Evolutionary conservation across 2,888 invertebrate species (phyloP).

Genomic region (Clunio marinus): DNA sequence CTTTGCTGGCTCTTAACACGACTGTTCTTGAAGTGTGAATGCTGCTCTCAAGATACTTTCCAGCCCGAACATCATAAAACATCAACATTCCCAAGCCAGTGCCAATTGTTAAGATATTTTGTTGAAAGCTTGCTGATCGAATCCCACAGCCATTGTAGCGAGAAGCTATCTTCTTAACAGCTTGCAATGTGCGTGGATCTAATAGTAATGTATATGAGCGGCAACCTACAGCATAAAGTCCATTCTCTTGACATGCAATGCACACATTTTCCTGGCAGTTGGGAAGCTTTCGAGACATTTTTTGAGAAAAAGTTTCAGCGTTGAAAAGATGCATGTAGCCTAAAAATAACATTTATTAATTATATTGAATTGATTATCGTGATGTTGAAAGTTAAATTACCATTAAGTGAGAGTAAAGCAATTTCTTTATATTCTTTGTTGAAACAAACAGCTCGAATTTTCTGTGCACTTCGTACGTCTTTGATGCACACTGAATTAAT

Average conservation of each 20-base stretch:
- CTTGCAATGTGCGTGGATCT: constrained; percentile 81
- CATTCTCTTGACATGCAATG: constrained; percentile 78
- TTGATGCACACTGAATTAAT: constrained; percentile 67
- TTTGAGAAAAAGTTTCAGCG: constrained; percentile 83
- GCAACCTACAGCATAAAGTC: constrained; percentile 90
- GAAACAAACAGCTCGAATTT: constrained; percentile 77
- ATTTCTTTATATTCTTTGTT: constrained; percentile 82
- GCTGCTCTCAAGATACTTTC: constrained; percentile 85
- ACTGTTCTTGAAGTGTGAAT: constrained; percentile 85
- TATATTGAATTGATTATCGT: neutral
- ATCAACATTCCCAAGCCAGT: constrained; percentile 87
- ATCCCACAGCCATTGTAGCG: constrained; percentile 89
- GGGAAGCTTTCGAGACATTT: constrained; percentile 78
- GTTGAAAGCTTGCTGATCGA: constrained; percentile 85
- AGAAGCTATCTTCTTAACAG: constrained; percentile 74
- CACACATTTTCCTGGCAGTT: constrained; percentile 92
- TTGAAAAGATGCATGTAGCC: constrained; percentile 87
- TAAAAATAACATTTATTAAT: neutral
- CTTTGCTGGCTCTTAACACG: constrained; percentile 79
- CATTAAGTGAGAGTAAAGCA: constrained; percentile 86
- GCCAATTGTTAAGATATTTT: constrained; percentile 86
- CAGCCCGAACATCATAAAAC: constrained; percentile 89
- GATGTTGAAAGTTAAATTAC: constrained; percentile 46
- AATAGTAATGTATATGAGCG: constrained; percentile 85
- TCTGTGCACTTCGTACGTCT: constrained; percentile 73